Evolutionary conservation across 2,888 invertebrate species (phyloP).

Genomic region (Polia nebulosa): DNA sequence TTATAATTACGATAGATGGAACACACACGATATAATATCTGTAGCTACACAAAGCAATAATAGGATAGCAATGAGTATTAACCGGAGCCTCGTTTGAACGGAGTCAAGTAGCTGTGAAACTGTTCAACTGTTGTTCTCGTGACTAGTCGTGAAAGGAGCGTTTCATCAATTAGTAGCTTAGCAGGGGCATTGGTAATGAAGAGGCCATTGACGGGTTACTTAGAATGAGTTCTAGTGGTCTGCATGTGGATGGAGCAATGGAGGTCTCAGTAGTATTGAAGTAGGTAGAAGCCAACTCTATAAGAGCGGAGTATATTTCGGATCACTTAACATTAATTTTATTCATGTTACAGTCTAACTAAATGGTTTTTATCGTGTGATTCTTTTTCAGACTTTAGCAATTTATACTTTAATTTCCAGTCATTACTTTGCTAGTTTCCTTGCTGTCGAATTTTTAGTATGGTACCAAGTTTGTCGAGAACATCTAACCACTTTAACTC

Average conservation of each 20-base stretch:
- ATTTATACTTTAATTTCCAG: too few species aligned
- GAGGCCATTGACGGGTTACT: constrained; percentile 3
- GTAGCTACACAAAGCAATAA: background rate
- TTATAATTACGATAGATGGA: constrained; percentile 2
- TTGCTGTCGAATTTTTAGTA: too few species aligned
- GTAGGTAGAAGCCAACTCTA: background rate
- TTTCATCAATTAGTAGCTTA: constrained; percentile 35
- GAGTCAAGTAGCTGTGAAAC: constrained; percentile 13
- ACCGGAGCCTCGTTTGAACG: background rate
- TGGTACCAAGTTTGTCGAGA: background rate
- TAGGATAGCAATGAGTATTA: constrained; percentile 25
- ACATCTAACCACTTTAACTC: background rate
- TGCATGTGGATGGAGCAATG: background rate
- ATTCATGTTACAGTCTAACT: background rate
- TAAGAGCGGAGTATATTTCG: background rate
- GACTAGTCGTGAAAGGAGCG: background rate
- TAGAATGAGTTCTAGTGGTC: background rate
- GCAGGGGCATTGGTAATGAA: constrained; percentile 6
- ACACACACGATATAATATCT: background rate
- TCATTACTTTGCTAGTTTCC: too few species aligned
- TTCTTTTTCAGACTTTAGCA: too few species aligned
- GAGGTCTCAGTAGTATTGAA: background rate
- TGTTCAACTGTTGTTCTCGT: constrained; percentile 18
- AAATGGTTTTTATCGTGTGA: background rate
- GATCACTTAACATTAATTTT: background rate